These are phyloP conservation scores for Scaptomyza reducta DNA, from an alignment of 2,888 invertebrate species.

Conservation along the genomic window DNA sequence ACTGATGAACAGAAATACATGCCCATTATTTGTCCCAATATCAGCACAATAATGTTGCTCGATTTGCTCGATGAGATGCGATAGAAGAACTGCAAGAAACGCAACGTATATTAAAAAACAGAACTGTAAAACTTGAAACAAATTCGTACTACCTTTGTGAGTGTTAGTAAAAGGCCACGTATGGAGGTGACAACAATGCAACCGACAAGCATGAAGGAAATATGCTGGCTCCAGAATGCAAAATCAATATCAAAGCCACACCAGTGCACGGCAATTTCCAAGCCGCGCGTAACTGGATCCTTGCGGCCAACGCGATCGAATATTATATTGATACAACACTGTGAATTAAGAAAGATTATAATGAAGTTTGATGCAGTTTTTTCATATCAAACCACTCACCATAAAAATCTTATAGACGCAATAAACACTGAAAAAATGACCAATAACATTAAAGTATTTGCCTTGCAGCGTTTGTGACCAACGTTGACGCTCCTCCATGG, in stretches of 20 bases:
- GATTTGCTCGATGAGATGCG: conserved; percentile 99
- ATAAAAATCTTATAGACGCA: conserved; percentile 99
- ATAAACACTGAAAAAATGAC: conserved; percentile 99
- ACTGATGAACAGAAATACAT: conserved; percentile 99
- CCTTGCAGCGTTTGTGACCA: conserved; percentile 99
- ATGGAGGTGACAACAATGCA: conserved; percentile 99
- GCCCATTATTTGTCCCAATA: conserved; percentile 99
- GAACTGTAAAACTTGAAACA: rapidly evolving
- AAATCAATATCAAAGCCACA: conserved; percentile 98
- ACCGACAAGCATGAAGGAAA: conserved; percentile 98
- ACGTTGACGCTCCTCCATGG: conserved; percentile 95
- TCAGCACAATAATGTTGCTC: conserved; percentile 98
- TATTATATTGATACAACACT: conserved; percentile 99
- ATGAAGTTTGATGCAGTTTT: background rate
- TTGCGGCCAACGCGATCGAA: conserved; percentile 99
- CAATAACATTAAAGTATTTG: conserved; percentile 98
- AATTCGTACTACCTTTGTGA: conserved; percentile 95
- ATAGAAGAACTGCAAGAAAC: conserved; percentile 95
- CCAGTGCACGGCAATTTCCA: conserved; percentile 98
- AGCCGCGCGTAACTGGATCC: conserved; percentile 97
- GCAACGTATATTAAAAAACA: background rate
- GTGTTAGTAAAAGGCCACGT: conserved; percentile 95
- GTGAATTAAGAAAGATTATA: background rate
- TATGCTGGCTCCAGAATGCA: conserved; percentile 99
- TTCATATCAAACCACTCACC: conserved; percentile 86